These are phyloP conservation scores for Bembecia ichneumoniformis DNA, from an alignment of 2,888 invertebrate genomes.

Conservation along the genomic window DNA sequence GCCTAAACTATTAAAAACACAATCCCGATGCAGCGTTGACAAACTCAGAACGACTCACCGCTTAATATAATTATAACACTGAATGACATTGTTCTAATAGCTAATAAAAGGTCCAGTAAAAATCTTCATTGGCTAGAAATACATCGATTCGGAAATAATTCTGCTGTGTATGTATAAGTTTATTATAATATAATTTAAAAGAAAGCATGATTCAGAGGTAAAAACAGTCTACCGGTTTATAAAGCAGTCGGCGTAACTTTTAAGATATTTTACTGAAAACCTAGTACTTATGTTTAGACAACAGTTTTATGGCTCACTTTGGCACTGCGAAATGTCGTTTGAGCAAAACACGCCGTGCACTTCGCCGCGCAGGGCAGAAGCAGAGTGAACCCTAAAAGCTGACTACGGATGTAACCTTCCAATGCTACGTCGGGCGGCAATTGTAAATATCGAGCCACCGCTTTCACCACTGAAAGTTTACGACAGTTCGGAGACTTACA, in stretches of 20 bases:
- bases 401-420: constrained; percentile 30
- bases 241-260: constrained; percentile 61
- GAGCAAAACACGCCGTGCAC: constrained; percentile 54
- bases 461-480: constrained; percentile 16
- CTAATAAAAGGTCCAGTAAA: constrained; percentile 40
- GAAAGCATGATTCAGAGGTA: constrained; percentile 47
- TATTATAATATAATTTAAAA: constrained; percentile 43
- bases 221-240: constrained; percentile 67
- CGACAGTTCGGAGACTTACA: constrained; percentile 32
- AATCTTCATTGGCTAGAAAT: constrained; percentile 24
- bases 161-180: constrained; percentile 35
- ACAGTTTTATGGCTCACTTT: constrained; percentile 69
- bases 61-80: constrained; percentile 1
- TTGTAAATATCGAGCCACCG: neutral
- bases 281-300: constrained; percentile 44
- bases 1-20: neutral
- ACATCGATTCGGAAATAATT: constrained; percentile 39
- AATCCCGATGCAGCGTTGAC: constrained; percentile 34
- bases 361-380: constrained; percentile 55
- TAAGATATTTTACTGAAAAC: constrained; percentile 62
- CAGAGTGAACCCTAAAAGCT: constrained; percentile 69
- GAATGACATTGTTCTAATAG: neutral
- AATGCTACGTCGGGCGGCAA: neutral
- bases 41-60: constrained; percentile 14
- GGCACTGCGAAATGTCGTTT: constrained; percentile 62